Conservation (phyloP, 92 coral and sea anemone genomes). For the Umimayanthus kanabou region DNA sequence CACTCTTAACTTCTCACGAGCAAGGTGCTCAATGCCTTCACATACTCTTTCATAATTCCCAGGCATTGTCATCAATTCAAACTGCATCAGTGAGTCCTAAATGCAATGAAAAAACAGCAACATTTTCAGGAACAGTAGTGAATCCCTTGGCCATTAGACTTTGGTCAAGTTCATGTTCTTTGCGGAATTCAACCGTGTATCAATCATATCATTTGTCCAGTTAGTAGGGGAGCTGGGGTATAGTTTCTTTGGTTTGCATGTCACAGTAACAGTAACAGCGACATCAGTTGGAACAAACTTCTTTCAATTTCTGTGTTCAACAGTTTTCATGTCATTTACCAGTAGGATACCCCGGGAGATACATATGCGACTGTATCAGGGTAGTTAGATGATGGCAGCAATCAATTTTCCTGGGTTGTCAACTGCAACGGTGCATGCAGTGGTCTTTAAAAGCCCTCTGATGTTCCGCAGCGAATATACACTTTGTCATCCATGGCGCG, state of each 20-base stretch:
- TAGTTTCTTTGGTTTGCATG: conserved; percentile 48
- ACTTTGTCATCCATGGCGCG: conserved; percentile 50
- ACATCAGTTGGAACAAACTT: conserved; percentile 28
- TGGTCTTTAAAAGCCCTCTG: conserved; percentile 50
- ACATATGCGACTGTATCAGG: conserved; percentile 62
- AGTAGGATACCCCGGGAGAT: conserved; percentile 50
- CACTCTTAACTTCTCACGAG: conserved; percentile 17
- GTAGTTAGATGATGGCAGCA: conserved; percentile 44
- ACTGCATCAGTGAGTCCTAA: conserved; percentile 50
- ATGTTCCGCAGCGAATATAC: conserved; percentile 42
- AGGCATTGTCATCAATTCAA: conserved; percentile 42
- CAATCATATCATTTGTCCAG: conserved; percentile 57
- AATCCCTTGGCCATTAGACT: neutral
- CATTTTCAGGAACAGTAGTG: neutral
- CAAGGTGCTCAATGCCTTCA: conserved; percentile 44
- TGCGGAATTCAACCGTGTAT: conserved; percentile 30
- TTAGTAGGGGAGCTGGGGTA: conserved; percentile 59
- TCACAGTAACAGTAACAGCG: conserved; percentile 32
- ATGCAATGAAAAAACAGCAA: neutral
- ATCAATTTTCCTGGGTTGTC: neutral
- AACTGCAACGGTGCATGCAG: conserved; percentile 34
- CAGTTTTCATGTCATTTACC: conserved; percentile 53
- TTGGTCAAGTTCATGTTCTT: conserved; percentile 45
- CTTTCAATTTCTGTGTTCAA: conserved; percentile 7
- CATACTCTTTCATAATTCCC: conserved; percentile 32